Evolutionary conservation across 2,797 vertebrate genomes (phyloP).

Genomic region (Cynodonichthys magdalenae): DNA sequence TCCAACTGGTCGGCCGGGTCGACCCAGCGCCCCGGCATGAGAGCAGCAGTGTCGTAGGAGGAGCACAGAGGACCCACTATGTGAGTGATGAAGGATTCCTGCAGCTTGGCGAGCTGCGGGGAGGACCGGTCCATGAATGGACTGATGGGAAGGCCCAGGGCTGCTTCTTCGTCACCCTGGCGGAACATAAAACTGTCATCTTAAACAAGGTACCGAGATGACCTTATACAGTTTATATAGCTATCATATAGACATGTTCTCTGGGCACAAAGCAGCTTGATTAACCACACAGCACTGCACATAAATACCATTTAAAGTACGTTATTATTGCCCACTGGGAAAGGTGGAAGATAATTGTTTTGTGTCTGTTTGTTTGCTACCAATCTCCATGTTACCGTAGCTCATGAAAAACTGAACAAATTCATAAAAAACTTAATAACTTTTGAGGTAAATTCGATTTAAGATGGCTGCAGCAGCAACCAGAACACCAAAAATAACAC

Average conservation of each 20-base stretch:
- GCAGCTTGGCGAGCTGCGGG: conserved; percentile 94
- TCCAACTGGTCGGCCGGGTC: conserved; percentile 74
- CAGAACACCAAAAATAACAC: no score
- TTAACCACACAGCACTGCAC: no score
- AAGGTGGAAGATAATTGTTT: no score
- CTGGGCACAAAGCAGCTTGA: background rate
- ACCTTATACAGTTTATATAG: no score
- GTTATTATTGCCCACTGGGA: background rate
- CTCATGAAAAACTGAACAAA: no score
- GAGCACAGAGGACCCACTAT: conserved; percentile 96
- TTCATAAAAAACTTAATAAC: no score
- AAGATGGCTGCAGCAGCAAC: no score
- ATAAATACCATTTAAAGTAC: background rate
- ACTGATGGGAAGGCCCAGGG: conserved; percentile 94
- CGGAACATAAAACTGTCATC: background rate
- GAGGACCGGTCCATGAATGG: conserved; percentile 98
- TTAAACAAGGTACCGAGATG: background rate
- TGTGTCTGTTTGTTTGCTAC: no score
- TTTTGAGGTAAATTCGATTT: no score
- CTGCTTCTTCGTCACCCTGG: conserved; percentile 96
- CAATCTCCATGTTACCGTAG: no score
- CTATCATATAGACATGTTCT: background rate
- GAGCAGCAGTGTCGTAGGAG: conserved; percentile 92
- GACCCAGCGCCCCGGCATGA: conserved; percentile 96
- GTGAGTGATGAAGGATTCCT: conserved; percentile 98